Conservation (phyloP, 2,888 invertebrate species). For the Drosophila atroscutellata region DNA sequence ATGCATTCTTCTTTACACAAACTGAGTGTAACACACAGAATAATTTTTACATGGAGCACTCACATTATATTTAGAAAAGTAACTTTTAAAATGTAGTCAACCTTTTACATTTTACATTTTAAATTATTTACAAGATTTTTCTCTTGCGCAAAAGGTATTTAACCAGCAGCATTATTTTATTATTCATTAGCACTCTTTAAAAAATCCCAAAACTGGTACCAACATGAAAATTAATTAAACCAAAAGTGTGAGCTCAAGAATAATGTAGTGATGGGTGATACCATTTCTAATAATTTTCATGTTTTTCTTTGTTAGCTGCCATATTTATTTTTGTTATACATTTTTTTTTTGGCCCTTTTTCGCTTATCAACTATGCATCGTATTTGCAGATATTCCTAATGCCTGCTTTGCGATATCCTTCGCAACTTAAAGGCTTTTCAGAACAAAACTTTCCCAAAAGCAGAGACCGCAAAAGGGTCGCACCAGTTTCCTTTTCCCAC, state of each 20-base stretch:
- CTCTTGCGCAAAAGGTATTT: neutral
- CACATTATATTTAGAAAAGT: neutral
- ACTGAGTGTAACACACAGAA: conserved; percentile 5
- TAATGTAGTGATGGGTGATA: conserved; percentile 27
- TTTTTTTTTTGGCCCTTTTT: conserved; percentile 20
- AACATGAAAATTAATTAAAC: conserved; percentile 28
- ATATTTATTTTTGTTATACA: conserved; percentile 6
- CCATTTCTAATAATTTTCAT: conserved; percentile 31
- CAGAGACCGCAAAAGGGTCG: conserved; percentile 61
- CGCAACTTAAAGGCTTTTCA: conserved; percentile 67
- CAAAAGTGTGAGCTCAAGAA: conserved; percentile 8
- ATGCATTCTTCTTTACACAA: conserved; percentile 12
- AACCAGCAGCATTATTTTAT: neutral
- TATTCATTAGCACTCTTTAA: conserved; percentile 6
- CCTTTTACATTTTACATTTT: no score
- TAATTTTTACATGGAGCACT: neutral
- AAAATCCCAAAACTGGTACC: neutral
- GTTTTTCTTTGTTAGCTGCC: neutral
- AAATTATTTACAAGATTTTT: neutral
- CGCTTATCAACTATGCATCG: conserved; percentile 51
- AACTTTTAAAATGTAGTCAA: neutral
- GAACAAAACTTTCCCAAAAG: conserved; percentile 52
- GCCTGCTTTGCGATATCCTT: conserved; percentile 59
- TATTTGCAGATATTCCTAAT: conserved; percentile 35
- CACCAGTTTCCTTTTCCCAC: conserved; percentile 9